Conservation (phyloP, 2,113 vertebrate genomes). For the Gallinago paraguaiae region DNA sequence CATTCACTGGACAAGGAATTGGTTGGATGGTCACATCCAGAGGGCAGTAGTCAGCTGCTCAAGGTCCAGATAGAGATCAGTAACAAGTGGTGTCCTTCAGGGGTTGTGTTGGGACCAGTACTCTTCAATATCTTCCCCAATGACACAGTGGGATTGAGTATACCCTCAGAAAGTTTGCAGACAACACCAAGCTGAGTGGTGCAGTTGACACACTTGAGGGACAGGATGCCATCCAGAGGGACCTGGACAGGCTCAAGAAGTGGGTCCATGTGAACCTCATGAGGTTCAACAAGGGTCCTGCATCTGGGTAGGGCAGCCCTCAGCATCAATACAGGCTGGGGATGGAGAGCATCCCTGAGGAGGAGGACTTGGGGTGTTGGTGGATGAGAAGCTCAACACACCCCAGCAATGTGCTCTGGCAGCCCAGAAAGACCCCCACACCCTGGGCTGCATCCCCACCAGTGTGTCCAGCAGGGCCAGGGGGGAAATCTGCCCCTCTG, state of each 20-base stretch:
- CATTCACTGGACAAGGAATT: background rate
- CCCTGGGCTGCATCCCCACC: background rate
- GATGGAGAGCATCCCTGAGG: background rate
- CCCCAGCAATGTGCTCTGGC: background rate
- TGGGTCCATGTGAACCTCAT: background rate
- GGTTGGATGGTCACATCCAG: background rate
- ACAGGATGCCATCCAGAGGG: background rate
- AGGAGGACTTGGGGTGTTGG: background rate
- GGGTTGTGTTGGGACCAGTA: background rate
- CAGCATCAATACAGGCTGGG: background rate
- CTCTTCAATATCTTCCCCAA: background rate
- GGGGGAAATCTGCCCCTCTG: no score
- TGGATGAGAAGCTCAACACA: background rate
- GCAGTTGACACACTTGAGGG: background rate
- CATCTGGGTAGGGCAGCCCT: background rate
- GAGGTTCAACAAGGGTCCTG: background rate
- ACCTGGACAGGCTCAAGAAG: background rate
- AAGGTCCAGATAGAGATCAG: background rate
- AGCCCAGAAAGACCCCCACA: background rate
- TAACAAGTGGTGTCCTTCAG: background rate
- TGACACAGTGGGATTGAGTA: background rate
- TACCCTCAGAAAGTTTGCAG: background rate
- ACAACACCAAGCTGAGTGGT: background rate
- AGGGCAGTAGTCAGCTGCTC: background rate
- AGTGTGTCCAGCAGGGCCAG: background rate